Percentiles rank a stretch among this genome's conserved stretches.
phyloP scores from a whole-genome alignment of 2,888 invertebrate species.

The Papilio elwesi region DNA sequence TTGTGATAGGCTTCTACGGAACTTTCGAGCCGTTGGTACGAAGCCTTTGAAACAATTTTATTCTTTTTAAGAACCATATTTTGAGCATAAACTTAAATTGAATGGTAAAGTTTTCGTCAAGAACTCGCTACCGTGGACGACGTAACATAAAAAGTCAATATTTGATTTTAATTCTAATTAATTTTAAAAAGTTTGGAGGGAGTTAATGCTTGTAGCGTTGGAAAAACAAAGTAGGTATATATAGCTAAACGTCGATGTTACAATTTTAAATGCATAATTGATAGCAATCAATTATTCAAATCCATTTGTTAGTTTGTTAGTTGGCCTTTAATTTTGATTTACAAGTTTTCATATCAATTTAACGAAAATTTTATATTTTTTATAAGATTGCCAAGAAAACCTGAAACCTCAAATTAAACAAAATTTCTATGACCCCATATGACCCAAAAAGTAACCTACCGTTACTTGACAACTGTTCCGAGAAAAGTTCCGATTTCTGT shows the following conservation, averaged over 20 bases:
- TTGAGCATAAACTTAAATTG: not conserved
- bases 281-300: no score
- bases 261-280: no score
- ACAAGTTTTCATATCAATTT: no score
- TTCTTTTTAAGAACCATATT: not conserved
- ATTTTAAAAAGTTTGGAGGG: not conserved
- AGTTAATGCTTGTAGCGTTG: no score
- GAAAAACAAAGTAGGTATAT: not conserved
- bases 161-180: not conserved
- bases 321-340: not conserved
- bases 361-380: no score
- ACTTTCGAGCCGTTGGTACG: conserved; percentile 46
- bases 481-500: conserved; percentile 51
- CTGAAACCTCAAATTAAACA: no score
- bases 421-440: no score
- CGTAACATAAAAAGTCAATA: not conserved
- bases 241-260: no score
- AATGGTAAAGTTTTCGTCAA: not conserved
- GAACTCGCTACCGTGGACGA: not conserved
- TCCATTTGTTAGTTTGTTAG: not conserved
- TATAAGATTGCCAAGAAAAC: no score
- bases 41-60: conserved; percentile 39
- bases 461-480: conserved; percentile 43
- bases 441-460: conserved; percentile 7
- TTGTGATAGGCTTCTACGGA: conserved; percentile 61